Evolutionary conservation across 2,797 vertebrate species (phyloP).

Genomic region (Neosilurus mollespiculum): DNA sequence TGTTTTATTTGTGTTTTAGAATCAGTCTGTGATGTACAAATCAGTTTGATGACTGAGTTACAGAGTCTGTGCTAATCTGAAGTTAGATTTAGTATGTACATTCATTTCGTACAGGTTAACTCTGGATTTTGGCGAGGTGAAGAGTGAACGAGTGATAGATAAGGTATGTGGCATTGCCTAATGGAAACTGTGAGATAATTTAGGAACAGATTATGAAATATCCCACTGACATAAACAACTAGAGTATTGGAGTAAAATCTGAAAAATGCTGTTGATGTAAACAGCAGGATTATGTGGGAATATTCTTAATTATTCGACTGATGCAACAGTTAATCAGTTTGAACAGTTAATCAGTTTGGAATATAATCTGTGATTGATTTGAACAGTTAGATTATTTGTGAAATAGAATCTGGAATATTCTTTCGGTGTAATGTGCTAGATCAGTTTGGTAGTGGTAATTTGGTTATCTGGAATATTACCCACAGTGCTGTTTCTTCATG

Average conservation of each 20-base stretch:
- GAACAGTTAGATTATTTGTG: not conserved
- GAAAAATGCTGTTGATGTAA: not conserved
- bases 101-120: slow-evolving; percentile 63
- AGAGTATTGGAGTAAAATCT: not conserved
- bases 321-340: too few species aligned
- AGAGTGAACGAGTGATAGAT: slow-evolving; percentile 81
- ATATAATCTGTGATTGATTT: not conserved
- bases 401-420: not conserved
- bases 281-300: not conserved
- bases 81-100: not conserved
- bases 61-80: not conserved
- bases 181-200: not conserved
- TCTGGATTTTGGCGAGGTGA: slow-evolving; percentile 86
- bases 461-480: not conserved
- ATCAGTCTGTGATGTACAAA: not conserved
- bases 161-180: slow-evolving; percentile 72
- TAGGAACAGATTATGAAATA: not conserved
- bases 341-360: too few species aligned
- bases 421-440: not conserved
- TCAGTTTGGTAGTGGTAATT: not conserved
- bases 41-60: not conserved
- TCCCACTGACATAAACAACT: not conserved
- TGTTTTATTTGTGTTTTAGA: not conserved
- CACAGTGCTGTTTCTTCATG: not conserved
- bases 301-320: not conserved